These are phyloP conservation scores for Drosophila takahashii DNA, from an alignment of 1,140 invertebrate species.

Conservation along the genomic window DNA sequence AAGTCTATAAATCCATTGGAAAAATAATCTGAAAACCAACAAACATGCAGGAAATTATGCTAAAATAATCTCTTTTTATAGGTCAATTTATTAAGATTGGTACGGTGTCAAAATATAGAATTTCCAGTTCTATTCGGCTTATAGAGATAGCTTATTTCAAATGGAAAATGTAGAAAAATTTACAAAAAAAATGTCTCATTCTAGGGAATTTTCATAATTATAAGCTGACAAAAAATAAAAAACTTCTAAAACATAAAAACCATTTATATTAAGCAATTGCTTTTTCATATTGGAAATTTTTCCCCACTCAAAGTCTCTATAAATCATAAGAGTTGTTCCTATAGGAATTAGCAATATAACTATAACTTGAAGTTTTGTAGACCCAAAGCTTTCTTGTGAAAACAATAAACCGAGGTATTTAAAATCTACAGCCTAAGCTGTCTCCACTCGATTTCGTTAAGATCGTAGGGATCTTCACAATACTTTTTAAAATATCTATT, in stretches of 20 bases:
- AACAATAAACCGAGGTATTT: background rate
- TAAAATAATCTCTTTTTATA: background rate
- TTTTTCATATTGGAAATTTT: background rate
- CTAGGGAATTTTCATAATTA: background rate
- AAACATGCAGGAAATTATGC: background rate
- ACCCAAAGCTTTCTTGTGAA: background rate
- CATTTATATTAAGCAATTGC: background rate
- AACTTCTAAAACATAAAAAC: background rate
- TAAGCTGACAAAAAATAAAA: no score
- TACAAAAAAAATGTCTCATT: no score
- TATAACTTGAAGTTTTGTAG: background rate
- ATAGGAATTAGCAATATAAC: background rate
- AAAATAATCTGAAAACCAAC: slow-evolving; percentile 4
- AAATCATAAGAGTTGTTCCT: background rate
- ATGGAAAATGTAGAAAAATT: no score
- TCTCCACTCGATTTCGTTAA: no score
- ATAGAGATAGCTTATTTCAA: no score
- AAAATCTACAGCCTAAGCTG: no score
- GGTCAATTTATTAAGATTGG: background rate
- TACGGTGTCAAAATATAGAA: no score
- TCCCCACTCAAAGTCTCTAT: background rate
- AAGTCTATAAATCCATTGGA: no score
- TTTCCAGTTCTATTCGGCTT: no score
- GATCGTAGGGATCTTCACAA: no score
- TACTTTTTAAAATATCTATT: no score